These are phyloP conservation scores for Amphipyra tragopoginis DNA, from an alignment of 2,888 invertebrate genomes.

Conservation along the genomic window DNA sequence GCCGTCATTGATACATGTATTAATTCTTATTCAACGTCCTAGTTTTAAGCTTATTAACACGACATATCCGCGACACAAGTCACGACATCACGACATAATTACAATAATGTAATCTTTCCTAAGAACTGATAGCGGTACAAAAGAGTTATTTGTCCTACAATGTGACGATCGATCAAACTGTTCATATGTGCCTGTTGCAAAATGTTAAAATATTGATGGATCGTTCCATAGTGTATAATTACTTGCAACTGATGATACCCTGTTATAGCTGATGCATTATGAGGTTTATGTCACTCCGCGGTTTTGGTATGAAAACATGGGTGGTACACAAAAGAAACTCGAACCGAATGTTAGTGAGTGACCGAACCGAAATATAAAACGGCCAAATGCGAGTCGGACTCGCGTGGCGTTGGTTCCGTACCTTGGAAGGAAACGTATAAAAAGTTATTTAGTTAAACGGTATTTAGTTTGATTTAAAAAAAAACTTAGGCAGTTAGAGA, in stretches of 20 bases:
- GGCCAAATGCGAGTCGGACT: no score
- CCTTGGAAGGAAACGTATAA: no score
- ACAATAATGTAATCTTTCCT: constrained; percentile 20
- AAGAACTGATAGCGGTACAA: constrained; percentile 11
- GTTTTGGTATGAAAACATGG: not conserved
- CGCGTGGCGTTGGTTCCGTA: no score
- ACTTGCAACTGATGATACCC: constrained; percentile 5
- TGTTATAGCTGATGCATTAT: not conserved
- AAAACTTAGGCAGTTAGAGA: no score
- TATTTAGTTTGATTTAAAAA: no score
- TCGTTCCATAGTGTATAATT: constrained; percentile 17
- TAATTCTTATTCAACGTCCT: not conserved
- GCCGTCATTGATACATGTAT: not conserved
- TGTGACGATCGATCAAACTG: constrained; percentile 22
- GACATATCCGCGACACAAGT: constrained; percentile 24
- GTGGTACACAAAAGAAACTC: no score
- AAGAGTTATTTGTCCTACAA: constrained; percentile 5
- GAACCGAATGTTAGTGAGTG: no score
- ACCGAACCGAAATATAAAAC: no score
- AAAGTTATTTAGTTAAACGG: no score
- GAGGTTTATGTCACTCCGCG: not conserved
- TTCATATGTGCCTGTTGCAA: not conserved
- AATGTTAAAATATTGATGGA: constrained; percentile 34
- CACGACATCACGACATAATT: constrained; percentile 23
- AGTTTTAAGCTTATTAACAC: constrained; percentile 2